Base-by-base conservation (phyloP, 2,113 vertebrate species). In the Anguilla japonica region DNA sequence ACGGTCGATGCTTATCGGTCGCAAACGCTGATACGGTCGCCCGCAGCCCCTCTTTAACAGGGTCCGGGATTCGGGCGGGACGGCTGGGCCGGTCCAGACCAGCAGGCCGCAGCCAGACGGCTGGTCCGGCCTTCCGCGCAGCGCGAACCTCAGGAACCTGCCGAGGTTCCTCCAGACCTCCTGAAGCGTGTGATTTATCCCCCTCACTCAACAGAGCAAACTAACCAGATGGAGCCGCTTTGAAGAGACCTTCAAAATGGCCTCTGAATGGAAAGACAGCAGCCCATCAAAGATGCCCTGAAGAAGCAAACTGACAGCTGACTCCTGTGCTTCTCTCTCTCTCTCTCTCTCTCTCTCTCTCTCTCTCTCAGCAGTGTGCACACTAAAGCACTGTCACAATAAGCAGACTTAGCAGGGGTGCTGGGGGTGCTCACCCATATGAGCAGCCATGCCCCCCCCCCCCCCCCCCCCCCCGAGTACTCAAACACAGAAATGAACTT, bases 291-390 rank as follows among this genome's bases (percentile, higher is more conserved):
- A 79, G 60, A 26, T 26, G 86, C 57, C 20, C 83, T 85, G 67
- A 85, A 71, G 79, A 87, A 71, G 41, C 75, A 89, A 75, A 79
- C 91, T 92, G 88, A 94, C 91, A 79, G 81, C 91, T 92, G 88
- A 94, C 91, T 89, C 88, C 91, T 75, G 8, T 34, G n/a, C 34
- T 14, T 75, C 26, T 67, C 18, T 67, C 60, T 67, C 22, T 63
- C 18, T 22, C 18, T 63, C 93, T 90, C 91, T 91, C 91, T n/a
- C n/a, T n/a, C n/a, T 92, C 91, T 92, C 92, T 93, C 89, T 90
- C 87, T 90, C 92, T 92, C 93, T 92, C 93, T 94, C 91, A 92
- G 89, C 88, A 86, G 91, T 82, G 84, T 85, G n/a, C n/a, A n/a
- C 34, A 34, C 26, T 75, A 75, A 75, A 75, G n/a, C n/a, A 34